Evolutionary conservation across 2,797 vertebrate species (phyloP).

Genomic region (Helicolenus hilgendorfi): DNA sequence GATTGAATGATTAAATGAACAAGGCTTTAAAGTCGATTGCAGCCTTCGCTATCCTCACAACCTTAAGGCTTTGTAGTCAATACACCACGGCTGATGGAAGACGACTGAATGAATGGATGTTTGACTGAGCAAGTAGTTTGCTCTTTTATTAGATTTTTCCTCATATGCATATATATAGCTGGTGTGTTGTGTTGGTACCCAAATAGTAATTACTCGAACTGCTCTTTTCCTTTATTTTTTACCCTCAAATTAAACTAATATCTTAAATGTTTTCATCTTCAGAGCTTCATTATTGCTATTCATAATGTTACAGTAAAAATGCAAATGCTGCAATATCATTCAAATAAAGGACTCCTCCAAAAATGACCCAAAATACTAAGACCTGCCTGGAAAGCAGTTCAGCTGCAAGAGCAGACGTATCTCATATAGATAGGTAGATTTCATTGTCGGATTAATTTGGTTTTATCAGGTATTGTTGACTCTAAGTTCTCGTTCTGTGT

Average conservation of each 20-base stretch:
- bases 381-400: background rate
- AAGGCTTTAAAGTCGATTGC: constrained; percentile 62
- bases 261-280: constrained; percentile 28
- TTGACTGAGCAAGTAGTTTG: constrained; percentile 62
- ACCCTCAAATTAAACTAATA: constrained; percentile 23
- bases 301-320: background rate
- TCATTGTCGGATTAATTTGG: constrained; percentile 24
- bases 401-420: background rate
- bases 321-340: background rate
- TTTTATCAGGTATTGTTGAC: constrained; percentile 36
- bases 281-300: constrained; percentile 32
- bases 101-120: constrained; percentile 48
- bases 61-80: constrained; percentile 62
- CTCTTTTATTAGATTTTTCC: constrained; percentile 70
- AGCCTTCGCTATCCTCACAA: constrained; percentile 47
- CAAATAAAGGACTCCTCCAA: background rate
- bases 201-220: constrained; percentile 42
- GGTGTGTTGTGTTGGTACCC: constrained; percentile 36
- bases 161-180: constrained; percentile 78
- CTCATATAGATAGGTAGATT: constrained; percentile 12
- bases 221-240: constrained; percentile 5
- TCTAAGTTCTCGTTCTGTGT: background rate
- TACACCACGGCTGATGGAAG: constrained; percentile 45
- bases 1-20: constrained; percentile 71
- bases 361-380: constrained; percentile 1